Conservation (phyloP, 2,888 invertebrate species). For the Eristalis arbustorum region DNA sequence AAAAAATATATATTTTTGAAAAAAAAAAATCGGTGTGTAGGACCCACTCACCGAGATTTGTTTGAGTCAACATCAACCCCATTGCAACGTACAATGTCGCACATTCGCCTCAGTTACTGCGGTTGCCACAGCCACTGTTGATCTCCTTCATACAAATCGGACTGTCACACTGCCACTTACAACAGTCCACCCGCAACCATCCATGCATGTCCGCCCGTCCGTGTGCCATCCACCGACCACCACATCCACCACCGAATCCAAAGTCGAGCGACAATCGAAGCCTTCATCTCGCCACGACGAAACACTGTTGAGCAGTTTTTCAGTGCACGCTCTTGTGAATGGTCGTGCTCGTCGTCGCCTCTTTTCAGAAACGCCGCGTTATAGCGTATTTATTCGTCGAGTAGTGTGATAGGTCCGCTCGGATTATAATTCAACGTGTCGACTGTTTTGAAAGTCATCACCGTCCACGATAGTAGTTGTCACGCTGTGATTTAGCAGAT, state of each 20-base stretch:
- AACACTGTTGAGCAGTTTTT: constrained; percentile 63
- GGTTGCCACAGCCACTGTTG: neutral
- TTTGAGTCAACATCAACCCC: constrained; percentile 45
- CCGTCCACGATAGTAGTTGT: neutral
- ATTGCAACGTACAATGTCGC: constrained; percentile 17
- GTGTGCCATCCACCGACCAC: no score
- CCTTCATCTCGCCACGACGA: constrained; percentile 54
- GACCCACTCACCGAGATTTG: neutral
- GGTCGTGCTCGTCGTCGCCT: constrained; percentile 38
- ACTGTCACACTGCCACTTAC: neutral
- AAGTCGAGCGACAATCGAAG: constrained; percentile 18
- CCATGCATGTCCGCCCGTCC: neutral
- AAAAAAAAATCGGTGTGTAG: neutral
- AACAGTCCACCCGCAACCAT: neutral
- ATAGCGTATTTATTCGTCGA: neutral
- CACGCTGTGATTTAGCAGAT: neutral
- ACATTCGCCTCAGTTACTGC: constrained; percentile 53
- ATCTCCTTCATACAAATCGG: constrained; percentile 42
- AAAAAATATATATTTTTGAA: neutral
- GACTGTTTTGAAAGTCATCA: neutral
- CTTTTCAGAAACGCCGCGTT: neutral
- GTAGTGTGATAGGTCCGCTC: constrained; percentile 15
- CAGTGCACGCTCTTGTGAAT: constrained; percentile 44
- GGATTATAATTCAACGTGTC: constrained; percentile 21
- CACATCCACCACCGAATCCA: constrained; percentile 8